Conservation (phyloP, 1,140 invertebrate genomes). For the Papilio aristodemus region DNA sequence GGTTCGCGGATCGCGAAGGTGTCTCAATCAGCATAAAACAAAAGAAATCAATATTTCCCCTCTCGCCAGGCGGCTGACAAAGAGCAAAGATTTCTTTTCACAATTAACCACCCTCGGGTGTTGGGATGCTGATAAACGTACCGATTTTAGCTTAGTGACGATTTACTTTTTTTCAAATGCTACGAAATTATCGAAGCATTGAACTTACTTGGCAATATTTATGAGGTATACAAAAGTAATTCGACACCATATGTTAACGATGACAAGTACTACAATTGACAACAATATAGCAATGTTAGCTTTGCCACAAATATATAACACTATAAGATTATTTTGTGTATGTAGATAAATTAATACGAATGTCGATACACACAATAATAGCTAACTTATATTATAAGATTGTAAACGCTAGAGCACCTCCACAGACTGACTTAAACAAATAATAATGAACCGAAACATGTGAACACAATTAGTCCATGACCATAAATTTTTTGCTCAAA, state of each 20-base stretch:
- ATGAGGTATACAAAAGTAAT: not conserved
- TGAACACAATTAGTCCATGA: not conserved
- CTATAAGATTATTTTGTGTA: too few relatives aligned
- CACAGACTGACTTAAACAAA: too few relatives aligned
- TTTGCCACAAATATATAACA: too few relatives aligned
- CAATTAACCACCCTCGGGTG: slow-evolving; percentile 77
- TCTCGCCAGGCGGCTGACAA: slow-evolving; percentile 67
- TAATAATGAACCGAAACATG: too few relatives aligned
- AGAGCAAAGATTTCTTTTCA: slow-evolving; percentile 81
- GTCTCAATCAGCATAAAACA: slow-evolving; percentile 81
- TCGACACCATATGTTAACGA: too few relatives aligned
- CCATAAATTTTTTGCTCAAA: not conserved
- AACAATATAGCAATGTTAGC: too few relatives aligned
- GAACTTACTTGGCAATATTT: not conserved
- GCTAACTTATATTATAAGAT: too few relatives aligned
- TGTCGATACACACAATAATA: too few relatives aligned
- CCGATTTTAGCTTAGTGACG: slow-evolving; percentile 62
- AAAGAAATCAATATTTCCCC: slow-evolving; percentile 80
- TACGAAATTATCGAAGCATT: not conserved
- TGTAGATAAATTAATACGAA: too few relatives aligned
- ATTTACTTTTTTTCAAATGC: slow-evolving; percentile 42
- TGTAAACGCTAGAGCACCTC: too few relatives aligned
- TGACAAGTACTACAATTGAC: too few relatives aligned
- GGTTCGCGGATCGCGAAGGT: slow-evolving; percentile 67
- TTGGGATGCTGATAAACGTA: slow-evolving; percentile 66